Conservation (phyloP, 2,888 invertebrate species). For the Sepioteuthis lessoniana region DNA sequence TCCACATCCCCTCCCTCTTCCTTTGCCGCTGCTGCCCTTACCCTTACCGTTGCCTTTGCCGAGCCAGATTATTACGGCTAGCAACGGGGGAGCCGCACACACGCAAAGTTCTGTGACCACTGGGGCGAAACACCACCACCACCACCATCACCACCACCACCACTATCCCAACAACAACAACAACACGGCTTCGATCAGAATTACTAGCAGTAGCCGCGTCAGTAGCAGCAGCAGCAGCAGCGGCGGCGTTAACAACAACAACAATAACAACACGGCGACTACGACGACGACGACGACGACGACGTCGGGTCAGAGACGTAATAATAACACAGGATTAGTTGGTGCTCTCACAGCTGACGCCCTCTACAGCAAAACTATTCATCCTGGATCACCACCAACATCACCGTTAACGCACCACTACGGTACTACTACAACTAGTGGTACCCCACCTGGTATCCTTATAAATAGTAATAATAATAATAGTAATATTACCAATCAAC, state of each 20-base stretch:
- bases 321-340: slow-evolving; percentile 11
- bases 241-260: neutral
- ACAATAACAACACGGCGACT: neutral
- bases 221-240: neutral
- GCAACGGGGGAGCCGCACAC: slow-evolving; percentile 33
- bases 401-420: neutral
- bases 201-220: neutral
- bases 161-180: neutral
- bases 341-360: neutral
- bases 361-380: neutral
- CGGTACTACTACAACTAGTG: neutral
- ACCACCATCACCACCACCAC: neutral
- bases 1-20: neutral
- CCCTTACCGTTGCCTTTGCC: neutral
- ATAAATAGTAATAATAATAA: neutral
- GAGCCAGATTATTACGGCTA: slow-evolving; percentile 33
- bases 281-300: neutral
- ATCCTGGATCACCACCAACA: slow-evolving; percentile 10
- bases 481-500: neutral
- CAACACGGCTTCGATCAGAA: neutral
- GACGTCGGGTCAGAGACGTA: neutral
- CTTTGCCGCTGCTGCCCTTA: neutral
- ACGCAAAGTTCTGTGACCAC: slow-evolving; percentile 33
- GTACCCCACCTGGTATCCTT: neutral
- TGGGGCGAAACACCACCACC: slow-evolving; percentile 19